phyloP scores from a whole-genome alignment of 2,113 vertebrate species.

The Pseudopipra pipra region DNA sequence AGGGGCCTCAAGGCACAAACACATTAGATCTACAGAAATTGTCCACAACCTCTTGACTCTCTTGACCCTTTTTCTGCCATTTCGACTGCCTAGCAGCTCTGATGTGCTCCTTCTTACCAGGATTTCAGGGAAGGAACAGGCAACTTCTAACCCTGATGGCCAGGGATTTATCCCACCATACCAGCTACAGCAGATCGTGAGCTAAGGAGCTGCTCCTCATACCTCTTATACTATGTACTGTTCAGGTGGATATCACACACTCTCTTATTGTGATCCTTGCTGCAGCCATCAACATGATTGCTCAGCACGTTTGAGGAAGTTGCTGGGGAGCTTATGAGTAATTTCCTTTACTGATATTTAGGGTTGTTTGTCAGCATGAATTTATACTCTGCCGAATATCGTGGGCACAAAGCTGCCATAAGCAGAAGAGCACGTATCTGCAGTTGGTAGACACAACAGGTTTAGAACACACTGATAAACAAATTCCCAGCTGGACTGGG shows the following conservation, averaged over 20 bases:
- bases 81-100: not conserved
- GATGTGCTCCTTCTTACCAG: not conserved
- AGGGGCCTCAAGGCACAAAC: not conserved
- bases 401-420: not conserved
- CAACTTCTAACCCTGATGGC: not conserved
- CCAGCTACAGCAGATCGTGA: not conserved
- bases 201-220: not conserved
- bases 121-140: not conserved
- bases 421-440: not conserved
- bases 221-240: rapidly evolving
- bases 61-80: not conserved
- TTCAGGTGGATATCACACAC: not conserved
- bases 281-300: not conserved
- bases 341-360: not conserved
- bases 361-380: not conserved
- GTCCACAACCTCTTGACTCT: not conserved
- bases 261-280: not conserved
- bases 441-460: not conserved
- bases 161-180: not conserved
- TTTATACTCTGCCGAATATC: not conserved
- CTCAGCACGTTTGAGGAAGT: not conserved
- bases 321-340: not conserved
- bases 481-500: not conserved
- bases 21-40: not conserved
- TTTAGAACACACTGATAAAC: not conserved